These are phyloP conservation scores for Drosophila truncata DNA, from an alignment of 1,140 invertebrate species.

Conservation along the genomic window DNA sequence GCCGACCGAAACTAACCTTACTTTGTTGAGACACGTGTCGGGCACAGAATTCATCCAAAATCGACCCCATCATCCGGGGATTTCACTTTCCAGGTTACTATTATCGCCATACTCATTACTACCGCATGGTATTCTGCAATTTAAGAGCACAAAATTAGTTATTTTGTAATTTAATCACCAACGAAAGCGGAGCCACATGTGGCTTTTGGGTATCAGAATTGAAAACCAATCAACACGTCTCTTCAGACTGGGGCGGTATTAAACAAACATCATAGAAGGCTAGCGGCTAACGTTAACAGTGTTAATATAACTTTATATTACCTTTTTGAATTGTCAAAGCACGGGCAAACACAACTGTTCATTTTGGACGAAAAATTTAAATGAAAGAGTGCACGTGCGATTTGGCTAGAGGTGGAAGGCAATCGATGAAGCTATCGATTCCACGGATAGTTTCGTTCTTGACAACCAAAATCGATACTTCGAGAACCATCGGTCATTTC, in stretches of 20 bases:
- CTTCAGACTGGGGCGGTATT: constrained; percentile 78
- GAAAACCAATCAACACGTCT: constrained; percentile 78
- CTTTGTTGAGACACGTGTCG: constrained; percentile 30
- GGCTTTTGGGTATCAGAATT: constrained; percentile 44
- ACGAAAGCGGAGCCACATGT: constrained; percentile 2
- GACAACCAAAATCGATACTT: neutral
- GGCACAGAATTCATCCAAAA: constrained; percentile 9
- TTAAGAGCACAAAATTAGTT: neutral
- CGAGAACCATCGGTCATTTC: neutral
- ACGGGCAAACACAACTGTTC: constrained; percentile 5
- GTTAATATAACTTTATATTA: constrained; percentile 1
- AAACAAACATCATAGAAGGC: constrained; percentile 89
- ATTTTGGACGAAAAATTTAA: constrained; percentile 13
- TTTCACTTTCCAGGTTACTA: neutral
- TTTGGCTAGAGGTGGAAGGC: neutral
- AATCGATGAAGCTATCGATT: neutral
- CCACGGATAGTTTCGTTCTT: neutral
- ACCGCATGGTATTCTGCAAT: constrained; percentile 22
- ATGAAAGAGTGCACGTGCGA: constrained; percentile 30
- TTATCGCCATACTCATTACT: neutral
- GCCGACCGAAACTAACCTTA: constrained; percentile 54
- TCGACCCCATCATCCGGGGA: neutral
- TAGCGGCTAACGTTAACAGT: constrained; percentile 78
- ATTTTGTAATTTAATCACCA: neutral
- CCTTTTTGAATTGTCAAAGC: neutral